Conservation (phyloP, 2,113 vertebrate species). For the Deroptyus accipitrinus region DNA sequence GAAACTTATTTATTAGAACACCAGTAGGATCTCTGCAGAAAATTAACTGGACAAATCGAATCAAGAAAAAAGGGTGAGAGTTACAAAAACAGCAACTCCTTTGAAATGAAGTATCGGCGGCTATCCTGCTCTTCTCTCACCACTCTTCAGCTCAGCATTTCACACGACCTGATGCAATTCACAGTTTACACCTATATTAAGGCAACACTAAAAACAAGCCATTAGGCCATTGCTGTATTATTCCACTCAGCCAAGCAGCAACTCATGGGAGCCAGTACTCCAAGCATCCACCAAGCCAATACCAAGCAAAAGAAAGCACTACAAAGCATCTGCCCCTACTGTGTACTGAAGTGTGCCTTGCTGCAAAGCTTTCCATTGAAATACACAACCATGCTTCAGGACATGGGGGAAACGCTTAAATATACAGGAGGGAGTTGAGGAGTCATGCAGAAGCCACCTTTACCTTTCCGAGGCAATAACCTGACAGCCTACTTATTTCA, state of each 20-base stretch:
- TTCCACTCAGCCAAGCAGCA: not conserved
- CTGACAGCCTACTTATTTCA: not conserved
- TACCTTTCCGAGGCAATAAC: not conserved
- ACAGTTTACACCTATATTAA: not conserved
- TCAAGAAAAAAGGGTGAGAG: not conserved
- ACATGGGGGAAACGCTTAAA: not conserved
- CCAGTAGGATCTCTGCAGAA: not conserved
- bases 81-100: not conserved
- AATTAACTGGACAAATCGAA: not conserved
- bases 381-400: not conserved
- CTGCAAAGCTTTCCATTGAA: not conserved
- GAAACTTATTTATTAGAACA: not conserved
- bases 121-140: not conserved
- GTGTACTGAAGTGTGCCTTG: rapidly evolving
- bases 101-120: not conserved
- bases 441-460: not conserved
- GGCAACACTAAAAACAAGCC: not conserved
- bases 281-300: not conserved
- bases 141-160: not conserved
- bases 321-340: not conserved
- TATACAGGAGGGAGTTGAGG: not conserved
- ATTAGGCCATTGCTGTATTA: not conserved
- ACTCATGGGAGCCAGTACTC: not conserved
- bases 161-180: not conserved
- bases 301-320: not conserved